These are phyloP conservation scores for Sandelia bainsii DNA, from an alignment of 2,797 vertebrate species.

Conservation along the genomic window DNA sequence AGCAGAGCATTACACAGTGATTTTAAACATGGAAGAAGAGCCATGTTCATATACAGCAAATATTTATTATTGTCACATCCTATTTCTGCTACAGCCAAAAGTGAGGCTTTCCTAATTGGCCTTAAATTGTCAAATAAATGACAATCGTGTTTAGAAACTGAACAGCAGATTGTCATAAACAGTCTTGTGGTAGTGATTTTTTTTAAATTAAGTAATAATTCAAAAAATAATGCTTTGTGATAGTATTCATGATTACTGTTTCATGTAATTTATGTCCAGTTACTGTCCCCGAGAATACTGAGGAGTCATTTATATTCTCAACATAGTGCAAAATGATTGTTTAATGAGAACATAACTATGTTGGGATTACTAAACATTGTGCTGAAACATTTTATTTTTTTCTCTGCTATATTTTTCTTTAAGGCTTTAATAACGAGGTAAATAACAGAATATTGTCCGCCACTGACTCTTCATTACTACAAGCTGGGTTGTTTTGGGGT, in stretches of 20 bases:
- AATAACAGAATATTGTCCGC: constrained; percentile 47
- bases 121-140: constrained; percentile 28
- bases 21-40: constrained; percentile 57
- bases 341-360: constrained; percentile 37
- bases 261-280: background rate
- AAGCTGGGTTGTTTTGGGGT: background rate
- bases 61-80: constrained; percentile 30
- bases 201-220: background rate
- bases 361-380: constrained; percentile 28
- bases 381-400: constrained; percentile 29
- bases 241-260: constrained; percentile 4
- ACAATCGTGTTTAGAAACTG: constrained; percentile 35
- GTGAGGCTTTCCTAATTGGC: constrained; percentile 34
- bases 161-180: constrained; percentile 70
- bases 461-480: constrained; percentile 7
- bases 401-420: constrained; percentile 49
- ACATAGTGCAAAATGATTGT: constrained; percentile 66
- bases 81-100: constrained; percentile 54
- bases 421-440: constrained; percentile 72
- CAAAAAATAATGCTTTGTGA: background rate
- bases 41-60: constrained; percentile 47
- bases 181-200: constrained; percentile 20
- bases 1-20: constrained; percentile 71
- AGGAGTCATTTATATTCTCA: constrained; percentile 41
- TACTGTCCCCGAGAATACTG: background rate